phyloP scores from a whole-genome alignment of 2,113 vertebrate genomes.

The Spea bombifrons region DNA sequence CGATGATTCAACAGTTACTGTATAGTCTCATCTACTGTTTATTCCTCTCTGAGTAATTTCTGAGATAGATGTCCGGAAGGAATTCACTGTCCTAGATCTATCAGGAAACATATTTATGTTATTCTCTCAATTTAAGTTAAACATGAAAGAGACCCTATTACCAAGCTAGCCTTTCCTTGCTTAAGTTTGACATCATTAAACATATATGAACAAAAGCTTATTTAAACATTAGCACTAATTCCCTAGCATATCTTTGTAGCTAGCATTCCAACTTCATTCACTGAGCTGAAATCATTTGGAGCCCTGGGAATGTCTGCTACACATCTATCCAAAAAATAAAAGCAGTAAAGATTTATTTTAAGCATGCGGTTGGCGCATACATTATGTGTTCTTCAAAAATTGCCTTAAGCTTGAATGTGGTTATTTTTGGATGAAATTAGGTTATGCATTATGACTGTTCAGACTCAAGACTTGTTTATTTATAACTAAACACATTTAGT shows the following conservation, averaged over 20 bases:
- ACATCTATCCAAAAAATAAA: slow-evolving; percentile 25
- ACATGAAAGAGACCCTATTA: slow-evolving; percentile 39
- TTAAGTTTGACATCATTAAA: slow-evolving; percentile 26
- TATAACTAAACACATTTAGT: slow-evolving; percentile 28
- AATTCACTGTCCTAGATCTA: slow-evolving; percentile 72
- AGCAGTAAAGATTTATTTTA: slow-evolving; percentile 43
- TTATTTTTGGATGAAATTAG: slow-evolving; percentile 32
- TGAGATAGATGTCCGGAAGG: slow-evolving; percentile 75
- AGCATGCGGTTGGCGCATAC: slow-evolving; percentile 34
- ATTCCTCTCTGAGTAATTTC: slow-evolving; percentile 70
- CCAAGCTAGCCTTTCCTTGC: not conserved
- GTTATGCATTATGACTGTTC: slow-evolving; percentile 41
- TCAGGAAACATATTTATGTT: slow-evolving; percentile 73
- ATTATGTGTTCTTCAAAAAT: slow-evolving; percentile 35
- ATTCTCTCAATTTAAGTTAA: slow-evolving; percentile 50
- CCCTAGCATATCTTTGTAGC: not conserved
- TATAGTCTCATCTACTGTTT: slow-evolving; percentile 68
- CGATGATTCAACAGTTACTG: slow-evolving; percentile 64
- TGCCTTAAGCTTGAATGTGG: slow-evolving; percentile 29
- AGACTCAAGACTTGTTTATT: slow-evolving; percentile 29
- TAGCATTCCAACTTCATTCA: slow-evolving; percentile 23
- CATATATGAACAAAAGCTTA: slow-evolving; percentile 7
- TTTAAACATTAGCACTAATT: slow-evolving; percentile 22
- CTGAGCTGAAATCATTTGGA: slow-evolving; percentile 29
- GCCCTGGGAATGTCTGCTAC: slow-evolving; percentile 28